Conservation (phyloP, 2,797 vertebrate species). For the Coregonus ussuriensis region DNA sequence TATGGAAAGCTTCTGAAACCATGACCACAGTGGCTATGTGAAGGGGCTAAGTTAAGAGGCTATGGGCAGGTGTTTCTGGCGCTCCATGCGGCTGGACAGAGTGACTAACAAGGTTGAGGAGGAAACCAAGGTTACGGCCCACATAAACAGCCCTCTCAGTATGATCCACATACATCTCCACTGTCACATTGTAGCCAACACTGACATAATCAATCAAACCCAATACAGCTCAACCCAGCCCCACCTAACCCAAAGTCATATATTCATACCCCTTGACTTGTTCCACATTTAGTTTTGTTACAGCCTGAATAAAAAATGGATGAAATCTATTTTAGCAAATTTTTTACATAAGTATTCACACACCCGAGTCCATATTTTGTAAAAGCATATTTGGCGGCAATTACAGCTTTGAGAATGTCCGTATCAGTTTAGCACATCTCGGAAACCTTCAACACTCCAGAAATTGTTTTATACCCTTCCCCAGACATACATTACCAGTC, state of each 20-base stretch:
- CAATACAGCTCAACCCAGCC: too few relatives aligned
- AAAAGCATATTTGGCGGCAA: too few relatives aligned
- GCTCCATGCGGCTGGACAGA: not conserved
- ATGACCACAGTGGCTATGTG: slow-evolving; percentile 20
- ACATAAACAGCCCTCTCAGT: not conserved
- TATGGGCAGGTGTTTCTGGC: not conserved
- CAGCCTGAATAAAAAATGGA: too few relatives aligned
- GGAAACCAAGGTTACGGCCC: not conserved
- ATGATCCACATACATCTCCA: not conserved
- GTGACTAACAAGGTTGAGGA: not conserved
- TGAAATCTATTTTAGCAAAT: too few relatives aligned
- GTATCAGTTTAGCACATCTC: too few relatives aligned
- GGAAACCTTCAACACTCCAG: too few relatives aligned
- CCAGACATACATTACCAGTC: too few relatives aligned
- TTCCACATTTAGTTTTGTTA: too few relatives aligned
- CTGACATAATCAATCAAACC: not conserved
- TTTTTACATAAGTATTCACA: too few relatives aligned
- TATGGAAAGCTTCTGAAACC: slow-evolving; percentile 70
- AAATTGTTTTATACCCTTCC: too few relatives aligned
- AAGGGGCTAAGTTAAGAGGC: not conserved
- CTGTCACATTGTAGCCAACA: not conserved
- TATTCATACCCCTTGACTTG: not conserved
- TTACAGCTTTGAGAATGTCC: too few relatives aligned
- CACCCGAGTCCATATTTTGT: too few relatives aligned
- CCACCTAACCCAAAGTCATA: not conserved